Evolutionary conservation across 2,888 invertebrate species (phyloP).

Genomic region (Oligia strigilis): DNA sequence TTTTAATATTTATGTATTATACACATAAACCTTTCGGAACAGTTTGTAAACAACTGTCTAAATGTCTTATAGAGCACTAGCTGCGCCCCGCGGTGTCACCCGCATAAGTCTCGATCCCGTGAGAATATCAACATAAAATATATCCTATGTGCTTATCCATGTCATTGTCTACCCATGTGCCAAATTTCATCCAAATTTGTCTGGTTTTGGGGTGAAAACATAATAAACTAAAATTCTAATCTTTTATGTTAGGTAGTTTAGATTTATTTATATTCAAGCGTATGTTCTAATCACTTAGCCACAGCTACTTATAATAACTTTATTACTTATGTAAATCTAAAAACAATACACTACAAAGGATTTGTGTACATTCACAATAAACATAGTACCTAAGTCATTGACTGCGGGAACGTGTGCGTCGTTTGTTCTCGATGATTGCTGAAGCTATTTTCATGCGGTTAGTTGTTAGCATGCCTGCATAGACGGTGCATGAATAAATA

Average conservation of each 20-base stretch:
- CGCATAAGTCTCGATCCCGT: background rate
- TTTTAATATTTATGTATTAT: no score
- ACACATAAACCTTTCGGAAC: no score
- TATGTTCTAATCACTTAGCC: background rate
- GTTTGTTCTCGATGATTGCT: conserved; percentile 34
- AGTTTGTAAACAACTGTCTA: background rate
- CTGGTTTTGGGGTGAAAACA: no score
- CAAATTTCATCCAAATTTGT: no score
- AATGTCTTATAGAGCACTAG: background rate
- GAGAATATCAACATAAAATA: background rate
- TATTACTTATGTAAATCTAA: conserved; percentile 22
- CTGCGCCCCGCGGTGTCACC: no score
- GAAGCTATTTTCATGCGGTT: conserved; percentile 46
- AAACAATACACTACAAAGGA: conserved; percentile 25
- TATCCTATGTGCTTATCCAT: no score
- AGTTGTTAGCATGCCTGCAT: conserved; percentile 29
- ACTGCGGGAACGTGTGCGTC: conserved; percentile 35
- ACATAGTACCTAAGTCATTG: conserved; percentile 32
- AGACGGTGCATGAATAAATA: conserved; percentile 29
- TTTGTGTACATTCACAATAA: conserved; percentile 14
- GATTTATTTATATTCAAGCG: background rate
- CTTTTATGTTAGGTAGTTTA: no score
- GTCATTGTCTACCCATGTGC: no score
- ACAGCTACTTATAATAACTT: background rate
- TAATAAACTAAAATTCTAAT: background rate